These are phyloP conservation scores for Phodopus roborovskii DNA, from an alignment of 2,113 vertebrate genomes.

Conservation along the genomic window DNA sequence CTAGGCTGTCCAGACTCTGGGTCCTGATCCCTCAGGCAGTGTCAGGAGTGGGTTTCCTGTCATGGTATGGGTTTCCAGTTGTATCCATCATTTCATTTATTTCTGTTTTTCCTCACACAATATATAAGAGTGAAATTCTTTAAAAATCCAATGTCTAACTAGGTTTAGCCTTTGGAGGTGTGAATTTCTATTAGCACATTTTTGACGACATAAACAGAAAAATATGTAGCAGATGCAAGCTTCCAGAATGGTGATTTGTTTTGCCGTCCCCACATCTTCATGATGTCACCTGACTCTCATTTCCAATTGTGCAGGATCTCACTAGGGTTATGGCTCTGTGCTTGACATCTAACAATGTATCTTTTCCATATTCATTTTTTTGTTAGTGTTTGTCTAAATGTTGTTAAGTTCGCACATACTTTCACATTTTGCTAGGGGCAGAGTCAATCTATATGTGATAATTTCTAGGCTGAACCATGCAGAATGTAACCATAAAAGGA, in stretches of 20 bases:
- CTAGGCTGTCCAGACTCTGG: background rate
- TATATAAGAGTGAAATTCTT: conserved; percentile 14
- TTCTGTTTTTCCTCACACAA: background rate
- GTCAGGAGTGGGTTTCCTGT: background rate
- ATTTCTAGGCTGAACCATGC: conserved; percentile 75
- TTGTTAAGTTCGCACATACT: conserved; percentile 55
- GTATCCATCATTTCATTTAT: background rate
- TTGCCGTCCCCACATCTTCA: conserved; percentile 26
- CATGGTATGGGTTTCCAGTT: background rate
- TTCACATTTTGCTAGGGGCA: conserved; percentile 59
- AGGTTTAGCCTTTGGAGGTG: conserved; percentile 54
- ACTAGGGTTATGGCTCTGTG: background rate
- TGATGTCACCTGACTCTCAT: conserved; percentile 15
- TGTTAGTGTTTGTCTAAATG: conserved; percentile 66
- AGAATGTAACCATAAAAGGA: conserved; percentile 81
- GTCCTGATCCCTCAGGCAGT: background rate
- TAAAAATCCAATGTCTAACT: conserved; percentile 3
- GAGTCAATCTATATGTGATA: conserved; percentile 72
- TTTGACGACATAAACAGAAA: conserved; percentile 55
- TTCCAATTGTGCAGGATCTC: conserved; percentile 26
- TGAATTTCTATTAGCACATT: conserved; percentile 73
- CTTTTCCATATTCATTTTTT: conserved; percentile 66
- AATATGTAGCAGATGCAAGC: background rate
- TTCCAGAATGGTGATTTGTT: conserved; percentile 58
- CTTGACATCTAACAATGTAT: conserved; percentile 40